Evolutionary conservation across 2,797 vertebrate genomes (phyloP), one percentile per base, ranked within the genome.

Genomic region (Prunella strophiata): DNA sequence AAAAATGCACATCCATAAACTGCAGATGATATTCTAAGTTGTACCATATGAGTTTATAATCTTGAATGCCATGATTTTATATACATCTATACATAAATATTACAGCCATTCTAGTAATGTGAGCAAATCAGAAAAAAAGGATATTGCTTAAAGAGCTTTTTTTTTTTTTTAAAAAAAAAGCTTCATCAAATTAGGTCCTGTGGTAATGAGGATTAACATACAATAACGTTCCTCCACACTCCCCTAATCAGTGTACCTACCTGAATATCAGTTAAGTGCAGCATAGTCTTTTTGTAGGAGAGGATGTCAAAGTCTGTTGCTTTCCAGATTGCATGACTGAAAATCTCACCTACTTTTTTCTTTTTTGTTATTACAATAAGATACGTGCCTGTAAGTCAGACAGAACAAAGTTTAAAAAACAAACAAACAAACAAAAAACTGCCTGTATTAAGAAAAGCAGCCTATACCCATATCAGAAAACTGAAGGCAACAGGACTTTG

Each of bases 191-290:
- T 36, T 27, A 42, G 9, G 16, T 54, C 13, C 54, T 26, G 8
- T 30, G 32, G 36, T 30, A 65, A 80, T 2, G 3, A 42, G 40
- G 15, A 51, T 29, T 27, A 57, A 70, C 5, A 26, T 5, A 72
- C 30, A 25, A 3, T 7, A 82, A 67, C 20, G 48, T 36, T 54
- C 51, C 21, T 59, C 18, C 48, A 32, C 25, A 5, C 2, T 32
- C 9, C 26, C 5, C 32, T 23, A n/a, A 80, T 32, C 48, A 85
- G 5, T 25, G 30, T 36, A 57, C 76, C 79, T 88, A 98, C 99
- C 99, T 99, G 99, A 97, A 98, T 98, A 97, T 99, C 99, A 93
- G 99, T 99, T 96, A 99, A 98, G 96, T 99, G 99, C 73, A 99
- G 96, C 95, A 99, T 98, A 36, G 99, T 99, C 98, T 99, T 99